phyloP scores from a whole-genome alignment of 1,140 invertebrate species.

The Bombus impatiens region DNA sequence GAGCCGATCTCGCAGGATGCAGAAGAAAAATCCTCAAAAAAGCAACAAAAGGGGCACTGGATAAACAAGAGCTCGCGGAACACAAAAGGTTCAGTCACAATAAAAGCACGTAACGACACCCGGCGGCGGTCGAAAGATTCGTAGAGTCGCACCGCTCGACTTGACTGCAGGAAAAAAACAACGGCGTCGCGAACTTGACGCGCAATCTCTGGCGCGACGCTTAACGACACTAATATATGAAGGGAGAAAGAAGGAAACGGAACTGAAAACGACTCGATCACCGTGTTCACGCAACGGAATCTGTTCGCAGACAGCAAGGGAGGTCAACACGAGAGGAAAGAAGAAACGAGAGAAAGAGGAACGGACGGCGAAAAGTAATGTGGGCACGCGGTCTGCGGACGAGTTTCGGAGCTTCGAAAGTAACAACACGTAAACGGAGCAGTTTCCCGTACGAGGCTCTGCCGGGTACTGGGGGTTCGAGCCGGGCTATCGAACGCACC shows the following conservation, averaged over 20 bases:
- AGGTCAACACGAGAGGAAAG: neutral
- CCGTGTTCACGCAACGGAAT: neutral
- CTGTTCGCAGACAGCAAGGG: neutral
- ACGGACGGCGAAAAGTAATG: conserved; percentile 3
- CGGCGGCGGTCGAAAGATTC: conserved; percentile 44
- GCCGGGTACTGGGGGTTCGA: conserved; percentile 79
- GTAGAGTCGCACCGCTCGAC: conserved; percentile 1
- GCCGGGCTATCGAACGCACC: conserved; percentile 81
- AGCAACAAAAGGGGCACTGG: conserved; percentile 60
- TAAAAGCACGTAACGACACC: conserved; percentile 59
- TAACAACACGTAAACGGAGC: conserved; percentile 63
- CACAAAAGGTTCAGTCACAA: conserved; percentile 63
- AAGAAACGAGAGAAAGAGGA: neutral
- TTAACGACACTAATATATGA: conserved; percentile 11
- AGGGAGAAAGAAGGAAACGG: neutral
- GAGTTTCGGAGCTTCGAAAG: conserved; percentile 47
- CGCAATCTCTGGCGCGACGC: conserved; percentile 14
- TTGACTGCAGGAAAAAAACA: conserved; percentile 34
- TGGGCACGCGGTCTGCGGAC: conserved; percentile 55
- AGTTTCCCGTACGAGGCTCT: conserved; percentile 77
- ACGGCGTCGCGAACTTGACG: conserved; percentile 14
- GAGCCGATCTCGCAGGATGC: neutral
- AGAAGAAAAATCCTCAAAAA: conserved; percentile 65
- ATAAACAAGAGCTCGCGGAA: conserved; percentile 58
- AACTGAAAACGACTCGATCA: neutral